These are phyloP conservation scores for Lypha dubia DNA, from an alignment of 2,888 invertebrate species.

Conservation along the genomic window DNA sequence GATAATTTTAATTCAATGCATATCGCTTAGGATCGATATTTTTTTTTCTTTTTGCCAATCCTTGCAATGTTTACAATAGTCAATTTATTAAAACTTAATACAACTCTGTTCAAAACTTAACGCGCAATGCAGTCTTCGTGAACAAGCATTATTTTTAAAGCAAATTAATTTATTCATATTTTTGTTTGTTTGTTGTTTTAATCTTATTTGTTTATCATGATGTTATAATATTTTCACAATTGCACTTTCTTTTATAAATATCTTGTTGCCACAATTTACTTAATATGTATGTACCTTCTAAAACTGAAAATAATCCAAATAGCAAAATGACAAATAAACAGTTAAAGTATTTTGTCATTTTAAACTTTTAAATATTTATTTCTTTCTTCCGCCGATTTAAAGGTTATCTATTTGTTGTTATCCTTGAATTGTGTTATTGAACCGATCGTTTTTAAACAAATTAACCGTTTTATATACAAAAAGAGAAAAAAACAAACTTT, in stretches of 20 bases:
- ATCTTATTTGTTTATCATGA: too few relatives aligned
- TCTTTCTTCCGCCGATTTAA: not conserved
- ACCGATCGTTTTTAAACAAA: not conserved
- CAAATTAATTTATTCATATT: too few relatives aligned
- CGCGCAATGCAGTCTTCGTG: not conserved
- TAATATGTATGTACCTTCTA: constrained; percentile 81
- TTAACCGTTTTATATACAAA: not conserved
- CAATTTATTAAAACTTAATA: too few relatives aligned
- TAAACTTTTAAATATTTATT: constrained; percentile 20
- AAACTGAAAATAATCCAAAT: constrained; percentile 80
- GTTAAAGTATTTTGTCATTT: constrained; percentile 74
- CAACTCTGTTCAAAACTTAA: not conserved
- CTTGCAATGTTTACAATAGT: too few relatives aligned
- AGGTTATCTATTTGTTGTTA: constrained; percentile 10
- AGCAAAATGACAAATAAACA: constrained; percentile 75
- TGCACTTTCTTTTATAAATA: not conserved
- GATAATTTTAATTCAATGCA: too few relatives aligned
- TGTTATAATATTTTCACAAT: not conserved
- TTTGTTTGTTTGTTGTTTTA: too few relatives aligned
- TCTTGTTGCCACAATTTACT: not conserved
- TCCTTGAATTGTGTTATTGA: constrained; percentile 9
- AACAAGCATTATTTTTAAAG: not conserved
- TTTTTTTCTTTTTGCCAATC: too few relatives aligned
- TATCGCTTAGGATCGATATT: too few relatives aligned
- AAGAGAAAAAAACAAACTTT: not conserved